Evolutionary conservation across 2,888 invertebrate genomes (phyloP).

Genomic region (Tachina lurida): DNA sequence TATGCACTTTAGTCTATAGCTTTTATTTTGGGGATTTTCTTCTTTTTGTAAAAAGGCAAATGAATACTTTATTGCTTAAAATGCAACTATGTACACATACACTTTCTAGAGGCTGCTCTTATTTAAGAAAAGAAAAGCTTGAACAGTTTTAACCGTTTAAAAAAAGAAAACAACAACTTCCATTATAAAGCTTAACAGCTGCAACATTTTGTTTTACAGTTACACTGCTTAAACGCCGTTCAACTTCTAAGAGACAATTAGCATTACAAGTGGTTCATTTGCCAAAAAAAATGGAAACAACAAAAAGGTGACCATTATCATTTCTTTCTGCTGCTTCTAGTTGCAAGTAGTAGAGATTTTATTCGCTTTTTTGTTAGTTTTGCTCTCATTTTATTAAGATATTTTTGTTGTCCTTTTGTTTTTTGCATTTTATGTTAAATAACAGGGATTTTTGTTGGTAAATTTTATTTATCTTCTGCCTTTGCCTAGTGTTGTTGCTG

Average conservation of each 20-base stretch:
- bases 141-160: conserved; percentile 23
- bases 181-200: conserved; percentile 56
- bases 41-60: conserved; percentile 26
- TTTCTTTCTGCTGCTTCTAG: conserved; percentile 9
- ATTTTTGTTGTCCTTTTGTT: conserved; percentile 39
- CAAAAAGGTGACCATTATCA: conserved; percentile 48
- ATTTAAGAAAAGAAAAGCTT: conserved; percentile 18
- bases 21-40: conserved; percentile 15
- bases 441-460: conserved; percentile 36
- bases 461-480: conserved; percentile 22
- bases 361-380: conserved; percentile 31
- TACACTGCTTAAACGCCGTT: conserved; percentile 41
- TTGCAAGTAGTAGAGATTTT: neutral
- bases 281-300: conserved; percentile 24
- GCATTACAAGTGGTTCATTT: conserved; percentile 66
- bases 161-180: conserved; percentile 44
- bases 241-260: conserved; percentile 66
- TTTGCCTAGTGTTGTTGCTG: conserved; percentile 73
- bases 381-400: conserved; percentile 50
- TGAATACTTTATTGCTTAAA: conserved; percentile 42
- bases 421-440: conserved; percentile 53
- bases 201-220: conserved; percentile 56
- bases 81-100: conserved; percentile 32
- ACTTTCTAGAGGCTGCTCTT: conserved; percentile 53
- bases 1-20: neutral